phyloP scores from a whole-genome alignment of 2,113 vertebrate genomes.

The Reinhardtius hippoglossoides region DNA sequence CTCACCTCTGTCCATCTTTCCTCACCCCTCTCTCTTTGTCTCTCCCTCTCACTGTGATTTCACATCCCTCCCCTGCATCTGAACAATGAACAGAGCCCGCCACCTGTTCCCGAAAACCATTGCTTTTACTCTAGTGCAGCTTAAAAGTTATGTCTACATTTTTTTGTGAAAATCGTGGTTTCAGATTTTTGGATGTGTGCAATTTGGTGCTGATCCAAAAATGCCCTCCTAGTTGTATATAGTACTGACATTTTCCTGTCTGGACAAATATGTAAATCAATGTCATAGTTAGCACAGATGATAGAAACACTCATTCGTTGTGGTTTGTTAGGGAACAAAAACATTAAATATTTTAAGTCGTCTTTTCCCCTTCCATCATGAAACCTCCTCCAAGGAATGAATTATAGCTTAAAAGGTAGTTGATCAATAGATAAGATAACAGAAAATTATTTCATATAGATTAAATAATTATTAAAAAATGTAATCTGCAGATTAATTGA shows the following conservation, averaged over 20 bases:
- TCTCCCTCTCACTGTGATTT: constrained; percentile 62
- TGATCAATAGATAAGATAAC: neutral
- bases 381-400: neutral
- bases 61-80: constrained; percentile 49
- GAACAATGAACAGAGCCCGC: constrained; percentile 73
- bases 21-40: constrained; percentile 61
- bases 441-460: neutral
- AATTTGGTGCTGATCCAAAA: too few relatives aligned
- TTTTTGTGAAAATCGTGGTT: neutral
- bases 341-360: too few relatives aligned
- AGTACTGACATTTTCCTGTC: too few relatives aligned
- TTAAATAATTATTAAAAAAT: neutral
- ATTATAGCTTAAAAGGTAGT: neutral
- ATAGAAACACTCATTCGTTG: neutral
- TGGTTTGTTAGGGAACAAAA: too few relatives aligned
- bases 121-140: constrained; percentile 21
- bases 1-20: constrained; percentile 77
- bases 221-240: too few relatives aligned
- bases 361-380: too few relatives aligned
- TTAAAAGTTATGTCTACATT: neutral
- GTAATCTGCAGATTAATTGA: neutral
- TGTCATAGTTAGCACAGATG: neutral
- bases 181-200: neutral
- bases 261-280: too few relatives aligned
- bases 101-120: constrained; percentile 70